A percentile compares a stretch with the other conserved stretches of the same genome.
Conservation (phyloP, 2,888 invertebrate genomes). For the Dinocampus coccinellae region DNA sequence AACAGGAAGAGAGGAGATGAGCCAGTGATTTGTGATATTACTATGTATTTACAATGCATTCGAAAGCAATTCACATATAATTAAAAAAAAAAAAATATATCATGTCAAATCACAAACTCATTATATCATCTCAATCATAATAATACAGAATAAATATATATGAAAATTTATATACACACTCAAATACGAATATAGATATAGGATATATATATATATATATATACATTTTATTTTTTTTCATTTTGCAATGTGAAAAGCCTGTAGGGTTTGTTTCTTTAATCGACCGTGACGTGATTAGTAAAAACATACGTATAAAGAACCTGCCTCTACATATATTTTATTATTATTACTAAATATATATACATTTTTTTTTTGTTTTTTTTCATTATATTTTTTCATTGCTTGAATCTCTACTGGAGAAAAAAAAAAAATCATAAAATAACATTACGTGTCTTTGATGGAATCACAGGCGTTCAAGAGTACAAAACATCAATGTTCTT, state of each 20-base stretch:
- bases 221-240: neutral
- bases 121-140: neutral
- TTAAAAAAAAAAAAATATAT: no score
- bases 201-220: neutral
- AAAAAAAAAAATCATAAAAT: no score
- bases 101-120: no score
- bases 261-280: constrained; percentile 28
- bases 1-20: no score
- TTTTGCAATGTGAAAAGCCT: constrained; percentile 12
- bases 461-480: constrained; percentile 5
- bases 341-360: no score
- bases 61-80: no score
- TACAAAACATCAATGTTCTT: neutral
- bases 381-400: neutral
- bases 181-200: no score
- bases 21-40: no score
- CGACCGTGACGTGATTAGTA: constrained; percentile 34
- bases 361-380: constrained; percentile 9
- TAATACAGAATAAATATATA: neutral
- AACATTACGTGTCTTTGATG: neutral
- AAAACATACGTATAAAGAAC: constrained; percentile 27
- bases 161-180: neutral
- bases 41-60: no score
- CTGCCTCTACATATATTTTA: neutral
- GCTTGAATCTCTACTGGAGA: no score